These are phyloP conservation scores for Alectura lathami DNA, from an alignment of 2,113 vertebrate genomes.

Conservation along the genomic window DNA sequence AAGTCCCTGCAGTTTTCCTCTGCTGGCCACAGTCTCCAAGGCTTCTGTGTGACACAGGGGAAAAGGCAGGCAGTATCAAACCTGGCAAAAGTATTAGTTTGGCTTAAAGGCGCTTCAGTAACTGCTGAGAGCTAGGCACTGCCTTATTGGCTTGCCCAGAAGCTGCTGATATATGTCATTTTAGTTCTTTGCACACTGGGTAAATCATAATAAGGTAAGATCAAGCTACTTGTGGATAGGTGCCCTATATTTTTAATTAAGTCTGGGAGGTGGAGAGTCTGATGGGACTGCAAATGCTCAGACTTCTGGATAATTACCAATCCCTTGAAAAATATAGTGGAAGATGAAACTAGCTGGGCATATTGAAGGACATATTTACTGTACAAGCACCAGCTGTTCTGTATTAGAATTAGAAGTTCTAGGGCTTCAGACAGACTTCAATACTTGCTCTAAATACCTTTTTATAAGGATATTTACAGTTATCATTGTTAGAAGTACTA, in stretches of 20 bases:
- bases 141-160: not conserved
- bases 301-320: not conserved
- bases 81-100: not conserved
- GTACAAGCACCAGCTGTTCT: not conserved
- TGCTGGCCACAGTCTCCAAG: not conserved
- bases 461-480: not conserved
- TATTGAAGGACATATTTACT: not conserved
- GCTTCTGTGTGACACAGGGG: not conserved
- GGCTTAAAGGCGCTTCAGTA: not conserved
- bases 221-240: not conserved
- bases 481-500: not conserved
- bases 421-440: not conserved
- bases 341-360: not conserved
- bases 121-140: not conserved
- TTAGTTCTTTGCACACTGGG: not conserved
- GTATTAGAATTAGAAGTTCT: not conserved
- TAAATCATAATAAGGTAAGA: not conserved
- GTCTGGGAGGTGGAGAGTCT: not conserved
- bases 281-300: not conserved
- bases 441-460: not conserved
- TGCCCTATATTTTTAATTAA: not conserved
- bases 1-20: not conserved
- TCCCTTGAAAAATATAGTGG: not conserved
- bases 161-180: not conserved
- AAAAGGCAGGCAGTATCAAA: not conserved